phyloP scores from a whole-genome alignment of 2,888 invertebrate genomes.

The Tetropium fuscum region DNA sequence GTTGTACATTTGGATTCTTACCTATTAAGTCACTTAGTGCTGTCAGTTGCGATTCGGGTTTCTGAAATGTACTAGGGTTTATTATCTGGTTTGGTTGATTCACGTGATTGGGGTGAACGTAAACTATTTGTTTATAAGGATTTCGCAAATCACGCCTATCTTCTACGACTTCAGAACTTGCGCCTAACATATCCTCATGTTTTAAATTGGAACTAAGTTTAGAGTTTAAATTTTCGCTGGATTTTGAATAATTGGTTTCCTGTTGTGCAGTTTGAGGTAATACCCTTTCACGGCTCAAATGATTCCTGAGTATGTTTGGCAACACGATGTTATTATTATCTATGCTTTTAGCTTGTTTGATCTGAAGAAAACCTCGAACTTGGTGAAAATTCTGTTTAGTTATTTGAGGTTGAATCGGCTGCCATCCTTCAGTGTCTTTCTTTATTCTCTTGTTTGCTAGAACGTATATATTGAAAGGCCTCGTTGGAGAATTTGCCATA shows the following conservation, averaged over 20 bases:
- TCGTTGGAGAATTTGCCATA: too few species aligned
- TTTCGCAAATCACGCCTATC: constrained; percentile 35
- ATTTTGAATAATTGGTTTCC: not conserved
- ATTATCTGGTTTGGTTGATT: constrained; percentile 40
- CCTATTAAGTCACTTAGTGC: constrained; percentile 68
- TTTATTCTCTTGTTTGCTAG: too few species aligned
- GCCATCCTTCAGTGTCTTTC: constrained; percentile 25
- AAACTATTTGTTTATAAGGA: constrained; percentile 38
- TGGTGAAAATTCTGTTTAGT: not conserved
- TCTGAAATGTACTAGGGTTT: constrained; percentile 31
- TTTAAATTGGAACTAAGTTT: not conserved
- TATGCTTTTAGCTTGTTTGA: not conserved
- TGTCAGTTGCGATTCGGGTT: constrained; percentile 54
- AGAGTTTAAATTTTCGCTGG: not conserved
- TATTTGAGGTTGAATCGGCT: constrained; percentile 24
- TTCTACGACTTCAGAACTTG: constrained; percentile 38
- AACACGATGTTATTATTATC: not conserved
- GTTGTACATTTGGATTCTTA: constrained; percentile 67
- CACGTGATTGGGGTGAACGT: constrained; percentile 43
- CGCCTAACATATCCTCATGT: constrained; percentile 35
- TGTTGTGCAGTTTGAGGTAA: not conserved
- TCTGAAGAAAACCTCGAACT: not conserved
- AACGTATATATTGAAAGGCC: too few species aligned
- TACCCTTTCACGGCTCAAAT: too few species aligned
- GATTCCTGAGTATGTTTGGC: not conserved